A percentile compares a stretch with the other conserved stretches of the same genome.
Conservation (phyloP, 2,797 vertebrate genomes). For the Lindbergichthys nudifrons region DNA sequence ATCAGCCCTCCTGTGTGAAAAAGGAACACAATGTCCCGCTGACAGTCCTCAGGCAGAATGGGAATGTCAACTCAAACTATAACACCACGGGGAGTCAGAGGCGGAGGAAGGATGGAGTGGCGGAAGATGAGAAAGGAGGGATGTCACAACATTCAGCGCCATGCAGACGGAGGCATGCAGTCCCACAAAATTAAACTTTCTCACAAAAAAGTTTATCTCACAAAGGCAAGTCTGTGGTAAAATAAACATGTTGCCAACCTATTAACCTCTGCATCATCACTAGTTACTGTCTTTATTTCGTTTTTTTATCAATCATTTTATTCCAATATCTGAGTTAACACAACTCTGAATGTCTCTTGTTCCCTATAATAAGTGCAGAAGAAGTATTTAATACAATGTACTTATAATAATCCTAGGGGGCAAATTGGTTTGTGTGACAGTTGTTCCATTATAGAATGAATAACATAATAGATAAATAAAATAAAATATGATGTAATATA, state of each 20-base stretch:
- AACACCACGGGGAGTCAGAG: slow-evolving; percentile 38
- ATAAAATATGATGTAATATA: too few species aligned
- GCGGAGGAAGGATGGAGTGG: slow-evolving; percentile 21
- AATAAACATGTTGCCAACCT: background rate
- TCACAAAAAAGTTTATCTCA: background rate
- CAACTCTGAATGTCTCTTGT: too few species aligned
- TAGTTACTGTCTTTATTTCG: too few species aligned
- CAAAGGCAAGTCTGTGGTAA: background rate
- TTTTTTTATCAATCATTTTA: too few species aligned
- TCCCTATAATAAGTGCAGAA: too few species aligned
- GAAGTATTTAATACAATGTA: too few species aligned
- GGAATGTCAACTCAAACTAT: slow-evolving; percentile 36
- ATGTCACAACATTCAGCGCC: slow-evolving; percentile 52
- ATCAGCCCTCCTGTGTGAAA: slow-evolving; percentile 27
- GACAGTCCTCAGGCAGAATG: slow-evolving; percentile 38
- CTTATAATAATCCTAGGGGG: too few species aligned
- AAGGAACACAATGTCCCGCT: slow-evolving; percentile 43
- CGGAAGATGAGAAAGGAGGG: slow-evolving; percentile 26
- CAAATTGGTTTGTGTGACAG: too few species aligned
- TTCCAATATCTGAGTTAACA: too few species aligned
- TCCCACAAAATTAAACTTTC: background rate
- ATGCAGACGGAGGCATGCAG: slow-evolving; percentile 44
- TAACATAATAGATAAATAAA: too few species aligned
- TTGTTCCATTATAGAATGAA: too few species aligned
- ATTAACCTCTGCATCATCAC: too few species aligned